Percentiles rank a stretch among this genome's conserved stretches.
These are phyloP conservation scores for Drosophila sp. DNA, from an alignment of 1,140 invertebrate genomes.

Conservation along the genomic window DNA sequence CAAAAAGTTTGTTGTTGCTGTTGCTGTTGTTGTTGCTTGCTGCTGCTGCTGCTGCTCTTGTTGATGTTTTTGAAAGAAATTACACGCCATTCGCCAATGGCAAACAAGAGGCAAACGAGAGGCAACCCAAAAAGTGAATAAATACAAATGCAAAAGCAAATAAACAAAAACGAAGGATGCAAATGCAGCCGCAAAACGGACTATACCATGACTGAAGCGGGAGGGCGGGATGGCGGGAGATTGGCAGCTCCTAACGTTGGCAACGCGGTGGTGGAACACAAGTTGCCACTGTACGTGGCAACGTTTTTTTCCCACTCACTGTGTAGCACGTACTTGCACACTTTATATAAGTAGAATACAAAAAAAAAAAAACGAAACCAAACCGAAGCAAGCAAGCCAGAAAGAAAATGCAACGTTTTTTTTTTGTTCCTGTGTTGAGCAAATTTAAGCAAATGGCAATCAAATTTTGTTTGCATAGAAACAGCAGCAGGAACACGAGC, in stretches of 20 bases:
- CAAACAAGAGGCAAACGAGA: conserved; percentile 55
- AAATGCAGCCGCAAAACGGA: conserved; percentile 37
- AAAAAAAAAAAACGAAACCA: neutral
- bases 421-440: conserved; percentile 16
- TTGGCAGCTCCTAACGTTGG: no score
- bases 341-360: conserved; percentile 9
- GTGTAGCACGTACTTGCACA: conserved; percentile 18
- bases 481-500: neutral
- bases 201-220: neutral
- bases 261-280: neutral
- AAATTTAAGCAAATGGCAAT: conserved; percentile 57
- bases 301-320: conserved; percentile 18
- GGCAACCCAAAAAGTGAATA: conserved; percentile 61
- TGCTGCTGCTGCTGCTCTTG: conserved; percentile 41
- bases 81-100: conserved; percentile 65
- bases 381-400: neutral
- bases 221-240: neutral
- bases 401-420: conserved; percentile 6
- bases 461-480: conserved; percentile 42
- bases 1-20: conserved; percentile 40
- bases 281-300: conserved; percentile 3
- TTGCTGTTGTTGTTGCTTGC: conserved; percentile 33
- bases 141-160: conserved; percentile 63
- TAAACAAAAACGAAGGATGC: conserved; percentile 47
- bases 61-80: conserved; percentile 71